phyloP scores from a whole-genome alignment of 2,113 vertebrate genomes.

The Siniperca knerii region DNA sequence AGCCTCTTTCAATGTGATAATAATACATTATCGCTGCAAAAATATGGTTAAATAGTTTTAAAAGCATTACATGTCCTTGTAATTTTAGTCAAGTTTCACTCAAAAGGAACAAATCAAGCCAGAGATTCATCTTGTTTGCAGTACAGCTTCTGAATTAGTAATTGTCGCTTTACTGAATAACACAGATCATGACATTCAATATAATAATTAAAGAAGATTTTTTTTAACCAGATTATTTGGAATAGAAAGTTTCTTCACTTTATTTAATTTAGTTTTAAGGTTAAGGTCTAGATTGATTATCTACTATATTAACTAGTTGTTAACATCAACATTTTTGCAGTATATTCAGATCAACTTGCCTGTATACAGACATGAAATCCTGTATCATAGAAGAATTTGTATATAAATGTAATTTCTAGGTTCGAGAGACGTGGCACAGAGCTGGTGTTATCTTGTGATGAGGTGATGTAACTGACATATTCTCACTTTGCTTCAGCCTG shows the following conservation, averaged over 20 bases:
- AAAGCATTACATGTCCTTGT: neutral
- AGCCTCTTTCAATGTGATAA: constrained; percentile 2
- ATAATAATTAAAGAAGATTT: neutral
- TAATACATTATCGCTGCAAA: neutral
- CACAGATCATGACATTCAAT: neutral
- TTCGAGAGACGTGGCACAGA: constrained; percentile 4
- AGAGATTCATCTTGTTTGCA: constrained; percentile 1
- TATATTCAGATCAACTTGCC: neutral
- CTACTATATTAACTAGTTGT: neutral
- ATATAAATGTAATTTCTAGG: neutral
- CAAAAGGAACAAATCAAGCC: neutral
- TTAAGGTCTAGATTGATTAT: neutral
- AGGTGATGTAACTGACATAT: neutral
- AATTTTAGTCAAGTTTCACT: neutral
- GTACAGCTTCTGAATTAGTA: constrained; percentile 17
- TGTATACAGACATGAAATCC: neutral
- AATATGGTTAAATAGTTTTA: neutral
- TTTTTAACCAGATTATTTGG: neutral
- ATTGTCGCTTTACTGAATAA: neutral
- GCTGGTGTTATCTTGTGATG: neutral
- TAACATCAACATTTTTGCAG: neutral
- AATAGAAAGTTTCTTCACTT: neutral
- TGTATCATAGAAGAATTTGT: neutral
- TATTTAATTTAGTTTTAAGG: neutral
- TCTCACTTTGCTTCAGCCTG: constrained; percentile 1